Conservation (phyloP, 2,888 invertebrate species). For the Hirtodrosophila alboralis region DNA sequence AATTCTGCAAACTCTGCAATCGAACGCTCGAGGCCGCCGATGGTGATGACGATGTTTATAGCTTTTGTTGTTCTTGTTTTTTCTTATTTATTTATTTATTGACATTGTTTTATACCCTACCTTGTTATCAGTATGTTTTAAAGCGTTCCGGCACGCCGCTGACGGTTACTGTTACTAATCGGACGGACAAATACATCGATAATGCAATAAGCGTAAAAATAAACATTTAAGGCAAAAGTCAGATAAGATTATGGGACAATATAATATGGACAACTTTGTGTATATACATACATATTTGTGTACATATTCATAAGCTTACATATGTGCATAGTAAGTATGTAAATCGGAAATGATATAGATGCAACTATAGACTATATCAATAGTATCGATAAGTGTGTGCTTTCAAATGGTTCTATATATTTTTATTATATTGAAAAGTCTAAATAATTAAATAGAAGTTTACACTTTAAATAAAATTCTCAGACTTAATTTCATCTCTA, state of each 20-base stretch:
- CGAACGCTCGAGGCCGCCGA: slow-evolving; percentile 23
- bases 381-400: too few species aligned
- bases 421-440: too few species aligned
- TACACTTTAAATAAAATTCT: too few species aligned
- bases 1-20: slow-evolving; percentile 41
- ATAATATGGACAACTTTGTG: slow-evolving; percentile 5
- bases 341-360: too few species aligned
- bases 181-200: slow-evolving; percentile 36
- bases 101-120: slow-evolving; percentile 2
- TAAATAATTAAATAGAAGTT: too few species aligned
- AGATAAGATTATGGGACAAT: slow-evolving; percentile 39
- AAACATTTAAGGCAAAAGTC: slow-evolving; percentile 17
- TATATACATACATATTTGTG: slow-evolving; percentile 2
- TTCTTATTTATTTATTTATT: slow-evolving; percentile 4
- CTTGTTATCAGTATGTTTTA: slow-evolving; percentile 33
- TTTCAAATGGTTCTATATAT: too few species aligned
- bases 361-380: too few species aligned
- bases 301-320: too few species aligned
- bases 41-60: slow-evolving; percentile 7
- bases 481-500: too few species aligned
- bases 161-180: slow-evolving; percentile 36
- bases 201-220: slow-evolving; percentile 42
- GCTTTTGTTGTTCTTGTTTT: slow-evolving; percentile 2
- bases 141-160: slow-evolving; percentile 14
- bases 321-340: too few species aligned